A percentile compares a stretch with the other conserved stretches of the same genome.
phyloP scores from a whole-genome alignment of 2,888 invertebrate species.

The Ferdinandea cuprea region DNA sequence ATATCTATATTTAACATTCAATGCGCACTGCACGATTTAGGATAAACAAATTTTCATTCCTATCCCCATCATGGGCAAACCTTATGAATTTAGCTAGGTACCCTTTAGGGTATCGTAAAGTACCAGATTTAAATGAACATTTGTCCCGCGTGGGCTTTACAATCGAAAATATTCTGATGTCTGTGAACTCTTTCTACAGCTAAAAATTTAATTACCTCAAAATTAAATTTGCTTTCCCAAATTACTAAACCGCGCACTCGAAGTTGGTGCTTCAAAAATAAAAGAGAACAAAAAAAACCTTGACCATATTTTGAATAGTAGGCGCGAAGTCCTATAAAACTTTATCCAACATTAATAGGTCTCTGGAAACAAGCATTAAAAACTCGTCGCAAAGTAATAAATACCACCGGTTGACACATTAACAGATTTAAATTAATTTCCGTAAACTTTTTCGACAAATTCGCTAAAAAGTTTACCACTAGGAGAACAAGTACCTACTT shows the following conservation, averaged over 20 bases:
- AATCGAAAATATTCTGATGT: no score
- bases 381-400: slow-evolving; percentile 61
- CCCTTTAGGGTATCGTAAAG: slow-evolving; percentile 4
- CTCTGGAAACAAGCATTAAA: slow-evolving; percentile 31
- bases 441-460: background rate
- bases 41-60: no score
- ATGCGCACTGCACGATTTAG: no score
- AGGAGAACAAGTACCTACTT: no score
- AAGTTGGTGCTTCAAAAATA: no score
- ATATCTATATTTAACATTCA: no score
- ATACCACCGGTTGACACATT: slow-evolving; percentile 48
- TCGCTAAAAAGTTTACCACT: slow-evolving; percentile 19
- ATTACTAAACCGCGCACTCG: no score
- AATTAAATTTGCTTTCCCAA: background rate
- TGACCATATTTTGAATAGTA: slow-evolving; percentile 28
- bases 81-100: no score
- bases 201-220: background rate
- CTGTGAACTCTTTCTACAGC: background rate
- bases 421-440: slow-evolving; percentile 55
- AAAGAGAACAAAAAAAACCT: background rate
- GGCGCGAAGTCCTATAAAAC: slow-evolving; percentile 36
- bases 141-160: background rate
- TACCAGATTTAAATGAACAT: slow-evolving; percentile 23
- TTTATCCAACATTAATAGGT: slow-evolving; percentile 16
- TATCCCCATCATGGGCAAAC: no score